Percentiles rank a stretch among this genome's conserved stretches.
phyloP scores from a whole-genome alignment of 1,140 invertebrate species.

The Cardiocondyla obscurior region DNA sequence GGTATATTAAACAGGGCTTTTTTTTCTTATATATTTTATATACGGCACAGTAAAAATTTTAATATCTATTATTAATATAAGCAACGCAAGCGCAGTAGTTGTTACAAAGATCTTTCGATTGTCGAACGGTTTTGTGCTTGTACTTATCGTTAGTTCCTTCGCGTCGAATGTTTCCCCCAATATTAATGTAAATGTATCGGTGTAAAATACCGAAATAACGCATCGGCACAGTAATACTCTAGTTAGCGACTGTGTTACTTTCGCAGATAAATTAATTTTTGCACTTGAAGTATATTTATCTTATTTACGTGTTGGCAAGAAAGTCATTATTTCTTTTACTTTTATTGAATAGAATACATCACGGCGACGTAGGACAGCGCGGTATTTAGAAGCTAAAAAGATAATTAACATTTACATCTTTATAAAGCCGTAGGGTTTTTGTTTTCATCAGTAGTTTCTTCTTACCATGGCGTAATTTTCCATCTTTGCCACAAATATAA shows the following conservation, averaged over 20 bases:
- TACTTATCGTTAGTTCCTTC: not conserved
- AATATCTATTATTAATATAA: not conserved
- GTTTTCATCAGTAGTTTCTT: not conserved
- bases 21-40: not conserved
- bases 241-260: too few species aligned
- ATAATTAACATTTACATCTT: not conserved
- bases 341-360: constrained; percentile 14
- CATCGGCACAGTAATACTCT: too few species aligned
- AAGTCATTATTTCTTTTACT: not conserved
- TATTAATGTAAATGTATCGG: not conserved
- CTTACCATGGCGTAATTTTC: constrained; percentile 58
- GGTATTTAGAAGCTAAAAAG: constrained; percentile 46
- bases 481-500: constrained; percentile 35
- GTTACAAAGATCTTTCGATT: not conserved
- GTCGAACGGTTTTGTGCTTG: not conserved
- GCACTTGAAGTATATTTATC: too few species aligned
- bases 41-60: too few species aligned
- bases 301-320: too few species aligned
- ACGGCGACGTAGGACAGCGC: constrained; percentile 45
- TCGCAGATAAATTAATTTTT: too few species aligned
- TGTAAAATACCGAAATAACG: not conserved
- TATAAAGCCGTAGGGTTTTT: not conserved
- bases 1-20: not conserved
- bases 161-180: not conserved
- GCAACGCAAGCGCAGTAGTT: constrained; percentile 1